A percentile compares a stretch with the other conserved stretches of the same genome.
Conservation (phyloP, 2,888 invertebrate genomes). For the Orthosia gracilis region DNA sequence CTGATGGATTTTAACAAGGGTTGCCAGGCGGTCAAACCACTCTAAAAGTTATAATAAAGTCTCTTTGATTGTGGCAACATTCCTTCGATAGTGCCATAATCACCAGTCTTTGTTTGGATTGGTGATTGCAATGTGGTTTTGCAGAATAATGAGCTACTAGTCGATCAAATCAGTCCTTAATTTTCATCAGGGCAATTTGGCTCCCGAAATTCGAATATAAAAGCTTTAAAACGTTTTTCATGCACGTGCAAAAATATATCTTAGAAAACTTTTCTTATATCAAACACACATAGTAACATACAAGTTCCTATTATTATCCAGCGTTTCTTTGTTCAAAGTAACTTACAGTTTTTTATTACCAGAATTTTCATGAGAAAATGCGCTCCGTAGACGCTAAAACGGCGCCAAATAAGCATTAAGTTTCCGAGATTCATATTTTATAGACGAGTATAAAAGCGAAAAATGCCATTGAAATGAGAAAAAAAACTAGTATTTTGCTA, state of each 20-base stretch:
- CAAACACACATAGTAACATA: conserved; percentile 18
- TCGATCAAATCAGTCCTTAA: no score
- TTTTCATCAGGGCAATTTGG: not conserved
- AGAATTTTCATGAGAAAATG: conserved; percentile 51
- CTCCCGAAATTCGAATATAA: not conserved
- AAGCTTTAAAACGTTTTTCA: not conserved
- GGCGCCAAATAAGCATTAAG: conserved; percentile 52
- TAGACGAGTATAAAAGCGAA: conserved; percentile 50
- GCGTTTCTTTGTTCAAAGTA: conserved; percentile 48
- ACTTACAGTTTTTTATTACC: conserved; percentile 44
- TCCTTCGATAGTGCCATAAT: not conserved
- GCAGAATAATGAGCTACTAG: no score
- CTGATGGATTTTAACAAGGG: not conserved
- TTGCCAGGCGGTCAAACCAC: not conserved
- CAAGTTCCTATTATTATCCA: conserved; percentile 23
- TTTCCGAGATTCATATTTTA: conserved; percentile 61
- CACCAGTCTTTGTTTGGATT: not conserved
- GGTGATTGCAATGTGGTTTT: not conserved
- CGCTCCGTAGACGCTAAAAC: conserved; percentile 47
- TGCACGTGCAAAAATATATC: conserved; percentile 19
- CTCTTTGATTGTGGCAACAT: no score
- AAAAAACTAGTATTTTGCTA: conserved; percentile 27
- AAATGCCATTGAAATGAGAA: conserved; percentile 31
- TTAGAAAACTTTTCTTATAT: conserved; percentile 17
- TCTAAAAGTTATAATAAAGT: not conserved